Evolutionary conservation across 1,140 invertebrate species (phyloP), one percentile per base, ranked within the genome.

Genomic region (Oryctes rhinoceros): DNA sequence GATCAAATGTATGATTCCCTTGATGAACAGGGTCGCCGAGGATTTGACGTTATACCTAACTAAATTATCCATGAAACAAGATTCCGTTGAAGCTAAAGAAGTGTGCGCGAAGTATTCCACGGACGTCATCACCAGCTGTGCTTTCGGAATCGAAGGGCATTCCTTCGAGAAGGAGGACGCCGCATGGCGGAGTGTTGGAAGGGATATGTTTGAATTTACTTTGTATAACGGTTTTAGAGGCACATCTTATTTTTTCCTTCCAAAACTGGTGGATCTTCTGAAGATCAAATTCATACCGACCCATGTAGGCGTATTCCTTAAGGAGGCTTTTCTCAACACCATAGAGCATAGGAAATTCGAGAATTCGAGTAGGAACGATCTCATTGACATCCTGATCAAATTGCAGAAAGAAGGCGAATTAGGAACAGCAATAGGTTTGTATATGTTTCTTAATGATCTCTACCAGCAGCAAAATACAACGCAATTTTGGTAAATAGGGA

Each of bases 111-210:
- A 87, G 81, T 91, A 88, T 82, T 88, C 89, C 0, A 90, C 89
- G 2, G 90, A 91, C 81, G 88, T 89, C 3, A 89, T 90, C 37
- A 82, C 76, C 82, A 86, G 86, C 7, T 89, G 88, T 78, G 88
- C 86, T 18, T 90, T 91, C 83, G 90, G 89, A 0, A 80, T 90
- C 3, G 80, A 89, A n/a, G 85, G 86, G 15, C 84, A 88, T 78
- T 83, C 85, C 3, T 87, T 90, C 77, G 81, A 88, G 49, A 81
- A 90, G 24, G 84, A 86, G 10, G 83, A 90, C 65, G 86, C 86
- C 0, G 82, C 87, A 80, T 90, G 90, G 81, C 74, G 86, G 10
- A 81, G 37, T 7, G 76, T 83, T 24, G 85, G 83, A 6, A 79
- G 39, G 18, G 81, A 83, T 65, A 81, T 86, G 53, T 82, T 86